These are phyloP conservation scores for Sarcophilus harrisii DNA, from an alignment of 2,797 vertebrate species.

Conservation along the genomic window DNA sequence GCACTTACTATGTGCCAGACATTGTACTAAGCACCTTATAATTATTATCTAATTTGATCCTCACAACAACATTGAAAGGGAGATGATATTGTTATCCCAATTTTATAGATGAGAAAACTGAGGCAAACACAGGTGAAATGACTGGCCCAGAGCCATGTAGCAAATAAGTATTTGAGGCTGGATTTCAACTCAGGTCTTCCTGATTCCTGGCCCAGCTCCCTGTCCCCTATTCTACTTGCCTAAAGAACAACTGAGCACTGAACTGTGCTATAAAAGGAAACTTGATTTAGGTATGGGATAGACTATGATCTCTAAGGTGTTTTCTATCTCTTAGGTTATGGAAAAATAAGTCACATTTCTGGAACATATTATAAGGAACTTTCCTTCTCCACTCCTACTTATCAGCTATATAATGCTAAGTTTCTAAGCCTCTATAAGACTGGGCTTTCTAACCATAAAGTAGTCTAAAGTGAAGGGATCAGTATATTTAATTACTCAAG, in stretches of 20 bases:
- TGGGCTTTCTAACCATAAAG: neutral
- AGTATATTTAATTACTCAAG: neutral
- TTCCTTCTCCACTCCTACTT: neutral
- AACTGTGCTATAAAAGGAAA: neutral
- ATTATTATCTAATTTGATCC: neutral
- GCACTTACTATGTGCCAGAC: neutral
- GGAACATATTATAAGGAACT: neutral
- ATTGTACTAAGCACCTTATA: neutral
- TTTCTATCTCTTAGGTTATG: neutral
- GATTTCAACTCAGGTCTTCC: neutral
- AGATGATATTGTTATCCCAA: neutral
- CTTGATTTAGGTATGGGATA: neutral
- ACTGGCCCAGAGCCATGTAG: neutral
- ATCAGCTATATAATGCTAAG: neutral
- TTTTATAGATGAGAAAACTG: neutral
- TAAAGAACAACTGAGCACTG: neutral
- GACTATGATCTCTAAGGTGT: neutral
- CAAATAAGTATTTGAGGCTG: neutral
- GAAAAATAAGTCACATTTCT: neutral
- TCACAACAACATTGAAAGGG: neutral
- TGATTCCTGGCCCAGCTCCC: neutral
- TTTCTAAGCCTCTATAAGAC: neutral
- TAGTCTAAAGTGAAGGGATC: neutral
- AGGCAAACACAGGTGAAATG: neutral
- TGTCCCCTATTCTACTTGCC: neutral